phyloP scores from a whole-genome alignment of 2,113 vertebrate species.

The Lepisosteus oculatus region DNA sequence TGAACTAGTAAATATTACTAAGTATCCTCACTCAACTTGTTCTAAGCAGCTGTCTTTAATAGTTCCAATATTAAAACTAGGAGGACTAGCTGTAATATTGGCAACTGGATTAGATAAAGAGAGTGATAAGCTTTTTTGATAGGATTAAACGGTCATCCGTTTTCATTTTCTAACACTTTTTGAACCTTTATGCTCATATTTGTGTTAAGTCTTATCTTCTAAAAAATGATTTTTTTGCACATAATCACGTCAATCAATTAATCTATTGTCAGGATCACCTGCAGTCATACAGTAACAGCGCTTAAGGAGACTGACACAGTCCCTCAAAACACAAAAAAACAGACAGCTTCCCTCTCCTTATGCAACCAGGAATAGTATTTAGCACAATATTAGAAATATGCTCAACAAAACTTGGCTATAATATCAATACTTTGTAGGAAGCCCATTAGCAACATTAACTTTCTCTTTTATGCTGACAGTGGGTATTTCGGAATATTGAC shows the following conservation, averaged over 20 bases:
- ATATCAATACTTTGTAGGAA: slow-evolving; percentile 62
- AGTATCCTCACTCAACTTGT: too few relatives aligned
- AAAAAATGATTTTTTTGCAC: slow-evolving; percentile 3
- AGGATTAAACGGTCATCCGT: slow-evolving; percentile 16
- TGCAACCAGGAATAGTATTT: not conserved
- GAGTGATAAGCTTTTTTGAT: slow-evolving; percentile 22
- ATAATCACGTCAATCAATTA: slow-evolving; percentile 27
- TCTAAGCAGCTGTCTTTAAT: too few relatives aligned
- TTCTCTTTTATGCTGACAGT: slow-evolving; percentile 65
- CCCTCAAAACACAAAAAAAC: slow-evolving; percentile 2
- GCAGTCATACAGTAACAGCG: not conserved
- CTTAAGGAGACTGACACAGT: not conserved
- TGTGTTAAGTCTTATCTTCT: slow-evolving; percentile 4
- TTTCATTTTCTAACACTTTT: slow-evolving; percentile 18
- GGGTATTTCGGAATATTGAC: slow-evolving; percentile 64
- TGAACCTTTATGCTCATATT: slow-evolving; percentile 5
- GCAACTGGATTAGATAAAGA: slow-evolving; percentile 9
- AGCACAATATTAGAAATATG: slow-evolving; percentile 37
- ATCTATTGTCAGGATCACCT: slow-evolving; percentile 11
- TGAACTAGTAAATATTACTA: too few relatives aligned
- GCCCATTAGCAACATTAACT: slow-evolving; percentile 59
- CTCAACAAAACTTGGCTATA: slow-evolving; percentile 49
- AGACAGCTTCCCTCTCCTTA: not conserved
- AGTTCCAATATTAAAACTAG: too few relatives aligned
- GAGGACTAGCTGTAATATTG: too few relatives aligned